Conservation (phyloP, 2,113 vertebrate species). For the Cryptoleucopteryx plumbea region DNA sequence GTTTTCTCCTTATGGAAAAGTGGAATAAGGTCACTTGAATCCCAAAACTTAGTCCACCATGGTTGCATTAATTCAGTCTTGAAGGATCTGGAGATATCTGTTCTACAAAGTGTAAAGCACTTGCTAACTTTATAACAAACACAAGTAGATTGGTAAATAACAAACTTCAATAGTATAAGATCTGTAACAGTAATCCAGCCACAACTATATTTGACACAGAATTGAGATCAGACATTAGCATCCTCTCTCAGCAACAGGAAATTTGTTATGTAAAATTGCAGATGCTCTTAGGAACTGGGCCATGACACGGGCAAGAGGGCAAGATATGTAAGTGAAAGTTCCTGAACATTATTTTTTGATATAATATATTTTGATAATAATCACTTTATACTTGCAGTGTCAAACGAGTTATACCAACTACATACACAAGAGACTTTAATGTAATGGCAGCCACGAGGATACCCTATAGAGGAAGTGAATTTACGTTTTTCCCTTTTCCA, state of each 20-base stretch:
- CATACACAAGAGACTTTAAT: neutral
- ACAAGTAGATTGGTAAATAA: neutral
- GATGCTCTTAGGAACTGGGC: neutral
- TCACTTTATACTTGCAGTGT: neutral
- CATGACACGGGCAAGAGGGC: neutral
- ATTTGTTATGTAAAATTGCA: neutral
- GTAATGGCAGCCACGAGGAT: no score
- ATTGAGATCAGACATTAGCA: neutral
- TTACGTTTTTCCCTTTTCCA: neutral
- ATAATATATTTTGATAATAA: neutral
- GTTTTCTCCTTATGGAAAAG: neutral
- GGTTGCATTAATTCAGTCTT: neutral
- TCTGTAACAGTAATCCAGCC: neutral
- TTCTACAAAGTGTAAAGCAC: neutral
- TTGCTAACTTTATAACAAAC: neutral
- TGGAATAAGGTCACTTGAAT: neutral
- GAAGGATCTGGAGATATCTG: neutral
- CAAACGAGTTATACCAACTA: neutral
- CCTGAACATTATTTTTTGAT: neutral
- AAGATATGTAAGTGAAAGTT: neutral
- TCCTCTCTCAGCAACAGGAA: neutral
- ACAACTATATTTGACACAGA: neutral
- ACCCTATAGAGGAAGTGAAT: neutral
- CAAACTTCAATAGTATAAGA: neutral
- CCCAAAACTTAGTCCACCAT: neutral